Conservation (phyloP, 2,888 invertebrate species). For the Philaethria dido region DNA sequence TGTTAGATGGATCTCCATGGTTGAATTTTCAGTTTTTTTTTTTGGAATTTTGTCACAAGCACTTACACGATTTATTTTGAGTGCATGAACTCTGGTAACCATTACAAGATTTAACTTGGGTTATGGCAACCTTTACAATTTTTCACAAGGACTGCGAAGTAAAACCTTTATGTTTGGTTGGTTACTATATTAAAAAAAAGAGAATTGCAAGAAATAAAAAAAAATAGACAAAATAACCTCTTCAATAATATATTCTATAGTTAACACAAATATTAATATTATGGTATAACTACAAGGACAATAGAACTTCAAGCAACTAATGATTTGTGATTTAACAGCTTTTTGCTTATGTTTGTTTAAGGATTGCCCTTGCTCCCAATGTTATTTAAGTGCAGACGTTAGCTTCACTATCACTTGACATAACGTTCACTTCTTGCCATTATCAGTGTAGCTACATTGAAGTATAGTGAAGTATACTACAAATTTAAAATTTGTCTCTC, state of each 20-base stretch:
- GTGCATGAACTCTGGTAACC: too few relatives aligned
- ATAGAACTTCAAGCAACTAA: neutral
- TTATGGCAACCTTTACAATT: too few relatives aligned
- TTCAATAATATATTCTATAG: too few relatives aligned
- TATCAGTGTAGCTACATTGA: neutral
- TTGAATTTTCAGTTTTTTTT: neutral
- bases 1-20: neutral
- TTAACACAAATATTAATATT: neutral
- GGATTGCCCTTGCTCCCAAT: constrained; percentile 14
- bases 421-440: neutral
- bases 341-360: neutral
- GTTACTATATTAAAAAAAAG: too few relatives aligned
- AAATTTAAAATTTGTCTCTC: neutral
- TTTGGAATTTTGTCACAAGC: too few relatives aligned
- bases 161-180: too few relatives aligned
- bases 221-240: neutral
- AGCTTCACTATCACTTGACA: neutral
- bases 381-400: neutral
- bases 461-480: neutral
- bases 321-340: neutral
- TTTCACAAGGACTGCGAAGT: too few relatives aligned
- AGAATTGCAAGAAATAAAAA: too few relatives aligned
- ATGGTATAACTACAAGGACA: neutral
- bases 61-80: too few relatives aligned
- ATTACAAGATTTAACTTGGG: too few relatives aligned